Conservation (phyloP, 1,140 invertebrate genomes). For the Drosophila parabipectinata region DNA sequence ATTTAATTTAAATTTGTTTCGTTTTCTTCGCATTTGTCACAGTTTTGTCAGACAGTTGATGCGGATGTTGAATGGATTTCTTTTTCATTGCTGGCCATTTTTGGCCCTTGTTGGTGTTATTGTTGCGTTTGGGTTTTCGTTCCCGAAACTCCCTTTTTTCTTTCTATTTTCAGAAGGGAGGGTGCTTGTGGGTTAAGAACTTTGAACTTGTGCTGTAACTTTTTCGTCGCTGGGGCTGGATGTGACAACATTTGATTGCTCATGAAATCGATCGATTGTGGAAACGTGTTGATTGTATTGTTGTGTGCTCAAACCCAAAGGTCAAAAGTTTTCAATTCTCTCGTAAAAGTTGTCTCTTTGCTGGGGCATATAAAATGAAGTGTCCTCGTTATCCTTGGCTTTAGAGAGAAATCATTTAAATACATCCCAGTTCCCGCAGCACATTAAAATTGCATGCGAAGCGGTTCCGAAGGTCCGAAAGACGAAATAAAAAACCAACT, state of each 20-base stretch:
- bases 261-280: slow-evolving; percentile 80
- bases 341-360: slow-evolving; percentile 66
- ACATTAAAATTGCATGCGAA: slow-evolving; percentile 57
- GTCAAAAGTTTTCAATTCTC: slow-evolving; percentile 71
- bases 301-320: slow-evolving; percentile 55
- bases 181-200: slow-evolving; percentile 61
- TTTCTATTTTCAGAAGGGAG: background rate
- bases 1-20: slow-evolving; percentile 66
- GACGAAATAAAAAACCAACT: background rate
- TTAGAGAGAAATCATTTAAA: slow-evolving; percentile 66
- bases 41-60: slow-evolving; percentile 51
- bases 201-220: slow-evolving; percentile 75
- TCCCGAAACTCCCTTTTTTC: slow-evolving; percentile 38
- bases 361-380: slow-evolving; percentile 69
- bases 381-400: slow-evolving; percentile 51
- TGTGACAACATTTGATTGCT: slow-evolving; percentile 78
- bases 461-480: slow-evolving; percentile 18
- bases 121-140: slow-evolving; percentile 41
- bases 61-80: slow-evolving; percentile 49
- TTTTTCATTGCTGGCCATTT: slow-evolving; percentile 36
- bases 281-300: slow-evolving; percentile 77
- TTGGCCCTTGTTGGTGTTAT: slow-evolving; percentile 18
- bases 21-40: slow-evolving; percentile 40
- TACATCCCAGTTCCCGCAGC: slow-evolving; percentile 40
- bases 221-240: slow-evolving; percentile 60